These are phyloP conservation scores for Pyralis farinalis DNA, from an alignment of 2,888 invertebrate genomes.

Conservation along the genomic window DNA sequence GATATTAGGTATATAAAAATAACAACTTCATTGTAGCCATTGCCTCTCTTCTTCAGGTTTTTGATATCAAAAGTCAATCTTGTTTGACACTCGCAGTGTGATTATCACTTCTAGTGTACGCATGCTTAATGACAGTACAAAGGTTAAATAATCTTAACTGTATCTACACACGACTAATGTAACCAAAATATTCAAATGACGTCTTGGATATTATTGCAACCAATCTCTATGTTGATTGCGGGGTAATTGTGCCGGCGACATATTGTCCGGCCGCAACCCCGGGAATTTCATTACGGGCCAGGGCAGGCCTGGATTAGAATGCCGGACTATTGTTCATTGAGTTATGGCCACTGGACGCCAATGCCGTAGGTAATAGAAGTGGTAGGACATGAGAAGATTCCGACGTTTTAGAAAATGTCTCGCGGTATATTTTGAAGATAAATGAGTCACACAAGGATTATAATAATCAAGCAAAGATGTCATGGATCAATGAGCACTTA, in stretches of 20 bases:
- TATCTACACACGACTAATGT: neutral
- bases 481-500: too few species aligned
- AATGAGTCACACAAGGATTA: too few species aligned
- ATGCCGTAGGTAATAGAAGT: slow-evolving; percentile 34
- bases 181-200: neutral
- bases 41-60: too few species aligned
- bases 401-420: slow-evolving; percentile 2
- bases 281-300: slow-evolving; percentile 69
- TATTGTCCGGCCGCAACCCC: slow-evolving; percentile 33
- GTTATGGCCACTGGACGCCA: slow-evolving; percentile 51
- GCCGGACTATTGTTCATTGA: slow-evolving; percentile 66
- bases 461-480: too few species aligned
- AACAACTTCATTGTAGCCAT: too few species aligned
- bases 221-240: slow-evolving; percentile 14
- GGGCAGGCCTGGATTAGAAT: slow-evolving; percentile 54
- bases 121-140: too few species aligned
- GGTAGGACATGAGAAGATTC: slow-evolving; percentile 14
- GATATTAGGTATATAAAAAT: too few species aligned
- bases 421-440: too few species aligned
- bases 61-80: too few species aligned
- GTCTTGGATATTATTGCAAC: slow-evolving; percentile 1
- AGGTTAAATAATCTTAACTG: too few species aligned
- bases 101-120: too few species aligned
- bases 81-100: too few species aligned
- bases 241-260: slow-evolving; percentile 40